A percentile compares a stretch with the other conserved stretches of the same genome.
phyloP scores from a whole-genome alignment of 2,797 vertebrate species.

The Fistularia tabacaria region DNA sequence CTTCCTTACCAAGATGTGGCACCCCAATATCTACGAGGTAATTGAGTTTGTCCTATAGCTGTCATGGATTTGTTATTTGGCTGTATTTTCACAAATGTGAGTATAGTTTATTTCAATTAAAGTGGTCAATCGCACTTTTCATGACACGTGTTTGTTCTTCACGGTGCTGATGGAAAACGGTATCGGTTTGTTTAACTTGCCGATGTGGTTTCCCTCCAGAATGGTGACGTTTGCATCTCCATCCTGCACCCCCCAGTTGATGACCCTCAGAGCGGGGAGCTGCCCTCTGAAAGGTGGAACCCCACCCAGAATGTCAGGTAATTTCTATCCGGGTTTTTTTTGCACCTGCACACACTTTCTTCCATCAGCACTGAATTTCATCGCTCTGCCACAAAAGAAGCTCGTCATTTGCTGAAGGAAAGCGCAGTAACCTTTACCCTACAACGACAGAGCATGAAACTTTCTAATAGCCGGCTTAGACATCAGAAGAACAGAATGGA shows the following conservation, averaged over 20 bases:
- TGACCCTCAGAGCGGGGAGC: slow-evolving; percentile 96
- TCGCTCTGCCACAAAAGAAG: no score
- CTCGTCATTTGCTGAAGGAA: no score
- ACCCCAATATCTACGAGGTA: slow-evolving; percentile 99
- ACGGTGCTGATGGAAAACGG: neutral
- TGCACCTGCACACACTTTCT: neutral
- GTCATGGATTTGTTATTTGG: neutral
- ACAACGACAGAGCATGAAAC: neutral
- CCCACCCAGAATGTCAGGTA: slow-evolving; percentile 98
- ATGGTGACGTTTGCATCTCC: slow-evolving; percentile 98
- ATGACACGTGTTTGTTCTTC: slow-evolving; percentile 1
- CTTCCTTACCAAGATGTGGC: slow-evolving; percentile 99
- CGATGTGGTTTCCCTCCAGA: slow-evolving; percentile 67
- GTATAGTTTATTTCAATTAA: neutral
- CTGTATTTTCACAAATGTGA: neutral
- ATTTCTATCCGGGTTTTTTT: no score
- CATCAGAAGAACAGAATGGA: neutral
- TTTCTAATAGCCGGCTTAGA: neutral
- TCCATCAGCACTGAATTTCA: no score
- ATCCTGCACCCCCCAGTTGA: slow-evolving; percentile 98
- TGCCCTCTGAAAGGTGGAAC: slow-evolving; percentile 97
- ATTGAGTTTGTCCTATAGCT: slow-evolving; percentile 22
- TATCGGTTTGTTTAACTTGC: neutral
- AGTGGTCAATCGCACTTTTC: neutral
- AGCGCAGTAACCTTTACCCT: no score